phyloP scores from a whole-genome alignment of 2,113 vertebrate genomes.

The Hipposideros armiger region DNA sequence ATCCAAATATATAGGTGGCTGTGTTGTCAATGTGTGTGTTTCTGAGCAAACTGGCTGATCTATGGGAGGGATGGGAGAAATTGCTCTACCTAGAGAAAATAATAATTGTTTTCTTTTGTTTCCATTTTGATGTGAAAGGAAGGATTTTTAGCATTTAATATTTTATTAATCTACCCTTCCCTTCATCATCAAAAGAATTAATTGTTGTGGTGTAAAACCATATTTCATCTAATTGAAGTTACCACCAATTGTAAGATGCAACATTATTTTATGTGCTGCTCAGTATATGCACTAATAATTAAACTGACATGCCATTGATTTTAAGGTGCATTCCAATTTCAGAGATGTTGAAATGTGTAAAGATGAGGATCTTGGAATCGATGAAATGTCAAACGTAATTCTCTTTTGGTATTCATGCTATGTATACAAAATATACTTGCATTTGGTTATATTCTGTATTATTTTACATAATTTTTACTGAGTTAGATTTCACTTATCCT shows the following conservation, averaged over 20 bases:
- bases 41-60: neutral
- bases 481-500: neutral
- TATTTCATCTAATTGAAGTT: slow-evolving; percentile 47
- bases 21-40: neutral
- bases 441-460: neutral
- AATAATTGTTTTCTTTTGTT: slow-evolving; percentile 22
- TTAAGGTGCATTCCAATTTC: slow-evolving; percentile 24
- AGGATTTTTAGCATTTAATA: neutral
- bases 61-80: neutral
- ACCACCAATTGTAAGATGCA: slow-evolving; percentile 24
- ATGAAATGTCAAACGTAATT: neutral
- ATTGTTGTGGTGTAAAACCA: neutral
- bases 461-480: neutral
- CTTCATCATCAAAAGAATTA: slow-evolving; percentile 46
- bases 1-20: neutral
- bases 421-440: neutral
- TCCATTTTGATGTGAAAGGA: slow-evolving; percentile 24
- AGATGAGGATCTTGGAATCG: neutral
- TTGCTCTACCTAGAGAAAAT: neutral
- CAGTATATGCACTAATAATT: slow-evolving; percentile 53
- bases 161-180: slow-evolving; percentile 46
- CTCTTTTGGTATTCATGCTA: neutral
- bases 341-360: slow-evolving; percentile 42
- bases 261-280: slow-evolving; percentile 52
- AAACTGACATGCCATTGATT: neutral